Percentiles rank a stretch among this genome's conserved stretches.
phyloP scores from a whole-genome alignment of 2,888 invertebrate genomes.

The Microctonus brassicae region DNA sequence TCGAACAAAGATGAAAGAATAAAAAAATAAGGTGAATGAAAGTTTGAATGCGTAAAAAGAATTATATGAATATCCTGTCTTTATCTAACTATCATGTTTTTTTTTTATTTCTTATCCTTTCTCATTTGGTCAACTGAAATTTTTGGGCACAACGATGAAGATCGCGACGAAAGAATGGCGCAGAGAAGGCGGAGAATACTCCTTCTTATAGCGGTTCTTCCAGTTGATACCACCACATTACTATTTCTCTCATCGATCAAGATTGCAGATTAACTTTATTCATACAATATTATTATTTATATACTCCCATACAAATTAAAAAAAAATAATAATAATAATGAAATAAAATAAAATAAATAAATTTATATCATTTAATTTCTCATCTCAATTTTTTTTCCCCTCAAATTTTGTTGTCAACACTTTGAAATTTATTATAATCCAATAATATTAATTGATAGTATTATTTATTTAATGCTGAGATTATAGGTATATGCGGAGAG shows the following conservation, averaged over 20 bases:
- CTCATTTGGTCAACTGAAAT: background rate
- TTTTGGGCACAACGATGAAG: slow-evolving; percentile 1
- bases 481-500: background rate
- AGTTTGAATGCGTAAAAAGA: slow-evolving; percentile 40
- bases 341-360: background rate
- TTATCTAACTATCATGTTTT: background rate
- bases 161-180: background rate
- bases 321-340: too few relatives aligned
- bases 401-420: too few relatives aligned
- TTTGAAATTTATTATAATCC: background rate
- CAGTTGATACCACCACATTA: slow-evolving; percentile 19
- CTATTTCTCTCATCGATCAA: slow-evolving; percentile 33
- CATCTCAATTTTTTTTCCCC: background rate
- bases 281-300: background rate
- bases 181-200: background rate
- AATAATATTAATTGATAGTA: background rate
- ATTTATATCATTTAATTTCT: background rate
- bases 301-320: background rate
- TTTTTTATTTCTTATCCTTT: background rate
- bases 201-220: slow-evolving; percentile 36
- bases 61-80: background rate
- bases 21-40: slow-evolving; percentile 38
- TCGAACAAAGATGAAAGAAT: slow-evolving; percentile 15
- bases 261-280: slow-evolving; percentile 23
- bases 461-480: background rate